Evolutionary conservation across 2,113 vertebrate genomes (phyloP).

Genomic region (Plotosus lineatus): DNA sequence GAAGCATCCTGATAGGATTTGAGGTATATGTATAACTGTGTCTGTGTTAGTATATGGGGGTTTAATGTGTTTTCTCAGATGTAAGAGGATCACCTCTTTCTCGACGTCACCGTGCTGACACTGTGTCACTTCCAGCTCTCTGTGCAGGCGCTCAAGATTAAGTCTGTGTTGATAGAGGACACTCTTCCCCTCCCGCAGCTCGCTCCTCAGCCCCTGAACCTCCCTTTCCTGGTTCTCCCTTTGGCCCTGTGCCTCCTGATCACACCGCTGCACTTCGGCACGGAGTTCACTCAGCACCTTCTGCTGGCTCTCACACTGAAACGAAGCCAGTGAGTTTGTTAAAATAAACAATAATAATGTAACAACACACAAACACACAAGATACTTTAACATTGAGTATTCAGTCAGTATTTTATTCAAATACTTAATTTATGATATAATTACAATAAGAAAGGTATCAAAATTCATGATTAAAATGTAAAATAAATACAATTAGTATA

Average conservation of each 20-base stretch:
- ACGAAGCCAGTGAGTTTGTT: not conserved
- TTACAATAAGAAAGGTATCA: not conserved
- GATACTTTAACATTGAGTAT: not conserved
- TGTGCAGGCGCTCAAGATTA: conserved; percentile 60
- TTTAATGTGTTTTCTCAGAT: not conserved
- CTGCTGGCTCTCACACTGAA: conserved; percentile 49
- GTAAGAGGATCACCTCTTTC: conserved; percentile 66
- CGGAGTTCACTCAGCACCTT: conserved; percentile 45
- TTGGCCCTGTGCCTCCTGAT: conserved; percentile 58
- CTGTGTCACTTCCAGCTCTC: conserved; percentile 62
- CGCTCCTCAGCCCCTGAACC: conserved; percentile 57
- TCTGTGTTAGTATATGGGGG: not conserved
- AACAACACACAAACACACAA: not conserved
- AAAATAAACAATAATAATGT: no score
- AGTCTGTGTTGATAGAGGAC: conserved; percentile 65
- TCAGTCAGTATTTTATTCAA: not conserved
- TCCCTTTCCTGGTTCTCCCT: conserved; percentile 61
- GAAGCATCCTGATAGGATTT: not conserved
- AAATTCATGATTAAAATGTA: not conserved
- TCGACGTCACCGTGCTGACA: conserved; percentile 61
- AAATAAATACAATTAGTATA: not conserved
- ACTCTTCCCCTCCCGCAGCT: conserved; percentile 57
- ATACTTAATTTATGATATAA: not conserved
- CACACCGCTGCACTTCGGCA: conserved; percentile 43
- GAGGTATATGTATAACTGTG: not conserved